Percentiles rank a stretch among this genome's conserved stretches.
phyloP scores from a whole-genome alignment of 2,797 vertebrate genomes.

The Rhabdomys pumilio region DNA sequence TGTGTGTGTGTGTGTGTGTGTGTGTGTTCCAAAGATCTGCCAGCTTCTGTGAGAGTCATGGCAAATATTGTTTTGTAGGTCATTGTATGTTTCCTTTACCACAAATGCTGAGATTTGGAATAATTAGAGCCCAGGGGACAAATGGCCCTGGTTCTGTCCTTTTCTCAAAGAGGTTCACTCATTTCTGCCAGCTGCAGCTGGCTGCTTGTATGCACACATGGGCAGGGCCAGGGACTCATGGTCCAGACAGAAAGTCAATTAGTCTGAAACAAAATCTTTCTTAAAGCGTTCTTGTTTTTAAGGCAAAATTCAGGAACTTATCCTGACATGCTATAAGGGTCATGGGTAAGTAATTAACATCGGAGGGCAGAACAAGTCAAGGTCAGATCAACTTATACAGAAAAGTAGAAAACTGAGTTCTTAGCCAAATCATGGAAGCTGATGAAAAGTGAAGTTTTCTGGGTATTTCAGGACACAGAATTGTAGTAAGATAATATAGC shows the following conservation, averaged over 20 bases:
- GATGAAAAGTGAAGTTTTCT: neutral
- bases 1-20: neutral
- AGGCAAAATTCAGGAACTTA: conserved; percentile 48
- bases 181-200: conserved; percentile 43
- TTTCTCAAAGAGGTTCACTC: conserved; percentile 58
- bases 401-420: neutral
- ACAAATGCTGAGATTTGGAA: conserved; percentile 72
- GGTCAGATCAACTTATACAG: conserved; percentile 41
- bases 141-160: conserved; percentile 78
- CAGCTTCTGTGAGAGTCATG: conserved; percentile 75
- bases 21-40: conserved; percentile 65
- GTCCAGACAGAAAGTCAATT: conserved; percentile 14
- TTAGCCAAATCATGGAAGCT: conserved; percentile 34
- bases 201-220: neutral
- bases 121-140: conserved; percentile 79
- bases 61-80: conserved; percentile 81
- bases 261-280: neutral
- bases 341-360: conserved; percentile 36
- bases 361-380: neutral
- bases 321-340: neutral
- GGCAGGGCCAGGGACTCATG: neutral
- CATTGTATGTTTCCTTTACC: conserved; percentile 71
- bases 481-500: neutral
- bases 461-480: neutral
- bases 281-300: conserved; percentile 50